A percentile compares a stretch with the other conserved stretches of the same genome.
These are phyloP conservation scores for Macrochelys suwanniensis DNA, from an alignment of 2,797 vertebrate genomes.

Conservation along the genomic window DNA sequence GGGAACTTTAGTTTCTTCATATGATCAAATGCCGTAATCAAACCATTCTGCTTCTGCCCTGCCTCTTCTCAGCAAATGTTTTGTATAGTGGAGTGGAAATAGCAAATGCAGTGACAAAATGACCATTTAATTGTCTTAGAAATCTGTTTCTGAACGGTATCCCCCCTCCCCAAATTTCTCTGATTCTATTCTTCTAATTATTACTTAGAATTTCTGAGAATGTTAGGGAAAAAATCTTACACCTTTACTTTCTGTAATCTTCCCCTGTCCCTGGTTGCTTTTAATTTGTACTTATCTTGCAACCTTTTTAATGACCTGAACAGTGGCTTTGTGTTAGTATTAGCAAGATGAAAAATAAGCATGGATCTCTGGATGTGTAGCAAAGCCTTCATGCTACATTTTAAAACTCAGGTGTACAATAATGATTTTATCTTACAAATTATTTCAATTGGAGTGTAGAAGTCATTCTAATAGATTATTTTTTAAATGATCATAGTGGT, in stretches of 20 bases:
- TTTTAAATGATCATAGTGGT: slow-evolving; percentile 2
- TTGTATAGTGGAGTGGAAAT: slow-evolving; percentile 59
- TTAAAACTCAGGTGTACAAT: background rate
- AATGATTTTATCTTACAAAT: background rate
- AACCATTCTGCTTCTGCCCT: slow-evolving; percentile 70
- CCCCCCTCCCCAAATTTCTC: slow-evolving; percentile 21
- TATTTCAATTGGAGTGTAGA: background rate
- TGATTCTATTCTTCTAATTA: background rate
- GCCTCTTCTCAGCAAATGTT: slow-evolving; percentile 57
- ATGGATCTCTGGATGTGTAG: background rate
- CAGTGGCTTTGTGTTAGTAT: background rate
- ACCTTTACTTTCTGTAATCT: background rate
- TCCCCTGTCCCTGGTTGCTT: background rate
- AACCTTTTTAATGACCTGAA: background rate
- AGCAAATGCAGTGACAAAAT: slow-evolving; percentile 67
- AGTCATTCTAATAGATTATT: background rate
- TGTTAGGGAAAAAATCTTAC: background rate
- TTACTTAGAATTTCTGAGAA: background rate
- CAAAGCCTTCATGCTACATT: accelerated
- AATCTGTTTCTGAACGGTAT: slow-evolving; percentile 58
- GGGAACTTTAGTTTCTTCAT: slow-evolving; percentile 69
- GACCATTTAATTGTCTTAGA: slow-evolving; percentile 58
- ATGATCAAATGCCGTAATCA: slow-evolving; percentile 67
- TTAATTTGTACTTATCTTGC: background rate
- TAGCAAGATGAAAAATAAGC: no score